phyloP scores from a whole-genome alignment of 2,888 invertebrate genomes.

The Hypomecis atomaria region DNA sequence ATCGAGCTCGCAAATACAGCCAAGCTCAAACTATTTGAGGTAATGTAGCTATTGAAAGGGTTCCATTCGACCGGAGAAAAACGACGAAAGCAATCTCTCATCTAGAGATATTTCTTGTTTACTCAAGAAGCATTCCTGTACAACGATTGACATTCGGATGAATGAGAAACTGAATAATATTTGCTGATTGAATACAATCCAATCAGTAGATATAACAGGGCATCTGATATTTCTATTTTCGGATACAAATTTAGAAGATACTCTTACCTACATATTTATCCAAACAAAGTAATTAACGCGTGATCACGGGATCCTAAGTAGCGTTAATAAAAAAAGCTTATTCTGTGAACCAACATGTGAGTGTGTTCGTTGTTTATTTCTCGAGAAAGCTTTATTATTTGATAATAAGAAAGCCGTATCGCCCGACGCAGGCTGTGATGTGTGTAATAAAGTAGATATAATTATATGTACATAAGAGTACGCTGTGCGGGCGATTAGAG shows the following conservation, averaged over 20 bases:
- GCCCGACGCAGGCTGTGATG: conserved; percentile 55
- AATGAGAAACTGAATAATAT: conserved; percentile 8
- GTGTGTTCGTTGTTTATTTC: conserved; percentile 41
- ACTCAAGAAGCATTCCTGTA: conserved; percentile 15
- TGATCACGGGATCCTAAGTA: conserved; percentile 18
- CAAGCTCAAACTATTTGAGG: conserved; percentile 40
- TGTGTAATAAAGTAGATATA: conserved; percentile 65
- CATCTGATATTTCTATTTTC: conserved; percentile 14
- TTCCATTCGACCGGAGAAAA: conserved; percentile 24
- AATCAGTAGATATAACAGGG: conserved; percentile 12
- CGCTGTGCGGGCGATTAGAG: conserved; percentile 39
- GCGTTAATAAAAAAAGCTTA: conserved; percentile 36
- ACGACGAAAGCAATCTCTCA: conserved; percentile 24
- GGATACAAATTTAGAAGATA: conserved; percentile 6
- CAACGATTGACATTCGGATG: conserved; percentile 4
- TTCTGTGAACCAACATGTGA: conserved; percentile 32
- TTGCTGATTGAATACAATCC: conserved; percentile 23
- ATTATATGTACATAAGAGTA: conserved; percentile 54
- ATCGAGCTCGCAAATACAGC: conserved; percentile 53
- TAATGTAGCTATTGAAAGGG: conserved; percentile 48
- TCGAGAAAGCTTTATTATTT: conserved; percentile 44
- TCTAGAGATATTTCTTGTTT: conserved; percentile 27
- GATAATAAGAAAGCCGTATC: conserved; percentile 57
- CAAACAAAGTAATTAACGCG: conserved; percentile 16
- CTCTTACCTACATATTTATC: conserved; percentile 3